phyloP scores from a whole-genome alignment of 2,888 invertebrate genomes.

The Glaucopsyche alexis region DNA sequence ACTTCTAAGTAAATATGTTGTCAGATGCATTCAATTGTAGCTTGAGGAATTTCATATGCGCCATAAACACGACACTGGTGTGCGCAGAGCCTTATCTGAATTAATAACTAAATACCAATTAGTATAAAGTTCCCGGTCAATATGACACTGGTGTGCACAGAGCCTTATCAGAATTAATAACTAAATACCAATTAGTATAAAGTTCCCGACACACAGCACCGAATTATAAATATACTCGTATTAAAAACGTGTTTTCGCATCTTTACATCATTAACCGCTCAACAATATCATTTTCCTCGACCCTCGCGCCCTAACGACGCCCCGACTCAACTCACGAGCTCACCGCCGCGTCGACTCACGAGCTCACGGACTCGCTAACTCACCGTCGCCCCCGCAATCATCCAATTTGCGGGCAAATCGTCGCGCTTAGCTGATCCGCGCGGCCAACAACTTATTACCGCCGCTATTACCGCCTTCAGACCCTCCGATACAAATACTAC shows the following conservation, averaged over 20 bases:
- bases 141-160: background rate
- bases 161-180: conserved; percentile 8
- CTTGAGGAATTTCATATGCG: background rate
- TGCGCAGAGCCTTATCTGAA: background rate
- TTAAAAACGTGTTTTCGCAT: conserved; percentile 41
- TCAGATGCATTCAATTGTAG: background rate
- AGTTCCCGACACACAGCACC: conserved; percentile 39
- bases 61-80: background rate
- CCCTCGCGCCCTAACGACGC: conserved; percentile 38
- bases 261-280: conserved; percentile 51
- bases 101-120: conserved; percentile 21
- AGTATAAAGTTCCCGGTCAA: conserved; percentile 30
- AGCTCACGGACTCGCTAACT: conserved; percentile 44
- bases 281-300: conserved; percentile 59
- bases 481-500: conserved; percentile 12
- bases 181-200: conserved; percentile 19
- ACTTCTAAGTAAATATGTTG: too few species aligned
- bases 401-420: conserved; percentile 37
- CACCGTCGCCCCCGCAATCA: conserved; percentile 38
- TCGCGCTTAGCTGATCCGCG: conserved; percentile 10
- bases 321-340: conserved; percentile 42
- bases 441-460: background rate
- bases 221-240: conserved; percentile 36
- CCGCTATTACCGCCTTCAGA: background rate
- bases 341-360: conserved; percentile 32